Conservation (phyloP, 2,113 vertebrate species). For the Colistium nudipinnis region DNA sequence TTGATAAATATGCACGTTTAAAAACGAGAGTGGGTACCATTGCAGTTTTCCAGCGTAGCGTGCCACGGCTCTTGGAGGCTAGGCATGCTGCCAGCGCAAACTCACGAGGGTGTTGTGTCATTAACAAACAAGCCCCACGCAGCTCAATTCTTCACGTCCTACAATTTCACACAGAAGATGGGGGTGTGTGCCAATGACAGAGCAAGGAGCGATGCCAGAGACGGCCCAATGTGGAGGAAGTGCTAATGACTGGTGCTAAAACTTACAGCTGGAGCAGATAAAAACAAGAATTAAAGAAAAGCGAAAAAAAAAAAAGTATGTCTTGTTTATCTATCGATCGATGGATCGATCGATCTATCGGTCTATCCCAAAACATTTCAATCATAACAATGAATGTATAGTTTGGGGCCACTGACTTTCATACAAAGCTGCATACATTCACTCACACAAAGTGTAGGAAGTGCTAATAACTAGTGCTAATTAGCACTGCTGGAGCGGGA, state of each 20-base stretch:
- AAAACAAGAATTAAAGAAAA: conserved; percentile 46
- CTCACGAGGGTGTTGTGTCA: conserved; percentile 77
- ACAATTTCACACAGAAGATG: conserved; percentile 78
- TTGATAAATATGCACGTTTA: conserved; percentile 78
- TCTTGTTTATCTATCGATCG: conserved; percentile 20
- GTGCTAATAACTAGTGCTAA: conserved; percentile 74
- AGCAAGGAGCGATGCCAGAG: conserved; percentile 71
- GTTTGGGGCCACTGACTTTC: conserved; percentile 22
- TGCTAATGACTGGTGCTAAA: conserved; percentile 76
- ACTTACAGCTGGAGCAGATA: conserved; percentile 73
- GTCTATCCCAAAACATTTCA: conserved; percentile 62
- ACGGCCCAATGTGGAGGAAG: conserved; percentile 65
- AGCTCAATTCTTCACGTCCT: conserved; percentile 77
- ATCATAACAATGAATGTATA: conserved; percentile 46
- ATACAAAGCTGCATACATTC: conserved; percentile 10
- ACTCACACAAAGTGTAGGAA: conserved; percentile 60
- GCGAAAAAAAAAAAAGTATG: conserved; percentile 11
- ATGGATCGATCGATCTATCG: conserved; percentile 6
- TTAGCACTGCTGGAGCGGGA: conserved; percentile 71
- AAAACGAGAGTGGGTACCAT: conserved; percentile 73
- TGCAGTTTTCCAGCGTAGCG: conserved; percentile 71
- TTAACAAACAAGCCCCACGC: conserved; percentile 80
- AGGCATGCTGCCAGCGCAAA: conserved; percentile 79
- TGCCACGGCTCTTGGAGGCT: conserved; percentile 61
- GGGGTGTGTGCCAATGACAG: conserved; percentile 70